phyloP scores from a whole-genome alignment of 92 coral and sea anemone genomes.

The Heteractis magnifica region DNA sequence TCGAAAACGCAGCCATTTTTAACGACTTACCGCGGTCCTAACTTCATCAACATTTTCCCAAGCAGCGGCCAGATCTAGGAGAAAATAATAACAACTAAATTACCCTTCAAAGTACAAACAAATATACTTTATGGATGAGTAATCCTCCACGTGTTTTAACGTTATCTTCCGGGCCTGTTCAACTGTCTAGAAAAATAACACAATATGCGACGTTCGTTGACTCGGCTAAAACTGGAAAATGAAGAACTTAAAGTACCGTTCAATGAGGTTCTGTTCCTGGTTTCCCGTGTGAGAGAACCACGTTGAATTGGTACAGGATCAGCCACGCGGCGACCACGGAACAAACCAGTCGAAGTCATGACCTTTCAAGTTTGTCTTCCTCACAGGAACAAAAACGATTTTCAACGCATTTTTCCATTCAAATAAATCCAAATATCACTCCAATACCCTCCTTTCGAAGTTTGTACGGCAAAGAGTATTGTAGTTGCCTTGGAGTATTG shows the following conservation, averaged over 20 bases:
- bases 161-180: neutral
- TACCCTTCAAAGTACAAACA: neutral
- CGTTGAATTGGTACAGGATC: slow-evolving; percentile 77
- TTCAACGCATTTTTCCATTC: slow-evolving; percentile 15
- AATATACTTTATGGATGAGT: slow-evolving; percentile 17
- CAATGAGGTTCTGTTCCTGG: slow-evolving; percentile 60
- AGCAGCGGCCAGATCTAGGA: slow-evolving; percentile 85
- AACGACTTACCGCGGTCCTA: slow-evolving; percentile 80
- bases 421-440: slow-evolving; percentile 7
- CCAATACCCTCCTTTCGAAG: neutral
- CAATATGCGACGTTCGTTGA: neutral
- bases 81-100: neutral
- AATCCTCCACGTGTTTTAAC: slow-evolving; percentile 18
- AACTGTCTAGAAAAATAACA: slow-evolving; percentile 5
- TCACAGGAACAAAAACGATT: slow-evolving; percentile 10
- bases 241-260: slow-evolving; percentile 49
- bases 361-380: slow-evolving; percentile 27
- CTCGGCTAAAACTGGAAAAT: neutral
- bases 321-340: slow-evolving; percentile 79
- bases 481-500: neutral
- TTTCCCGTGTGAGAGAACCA: slow-evolving; percentile 58
- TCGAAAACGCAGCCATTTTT: neutral
- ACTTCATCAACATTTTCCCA: slow-evolving; percentile 96
- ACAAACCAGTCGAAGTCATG: slow-evolving; percentile 62
- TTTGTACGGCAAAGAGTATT: neutral